Percentiles rank a stretch among this genome's conserved stretches.
Conservation (phyloP, 2,888 invertebrate genomes). For the Nomada lathburiana region DNA sequence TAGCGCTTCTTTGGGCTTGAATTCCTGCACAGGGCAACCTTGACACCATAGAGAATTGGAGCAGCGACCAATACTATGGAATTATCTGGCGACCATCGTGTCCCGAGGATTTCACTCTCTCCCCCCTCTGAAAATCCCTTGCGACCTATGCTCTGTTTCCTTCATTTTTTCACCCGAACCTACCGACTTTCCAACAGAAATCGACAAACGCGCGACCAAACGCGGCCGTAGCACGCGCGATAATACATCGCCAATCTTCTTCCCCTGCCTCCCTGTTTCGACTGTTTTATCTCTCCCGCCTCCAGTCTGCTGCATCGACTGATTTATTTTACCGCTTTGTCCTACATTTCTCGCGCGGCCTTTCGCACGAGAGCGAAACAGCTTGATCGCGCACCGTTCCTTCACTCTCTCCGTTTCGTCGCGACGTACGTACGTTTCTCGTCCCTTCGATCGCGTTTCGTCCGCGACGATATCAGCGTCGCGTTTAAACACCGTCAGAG, state of each 20-base stretch:
- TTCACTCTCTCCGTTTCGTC: conserved; percentile 1
- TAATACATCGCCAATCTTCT: conserved; percentile 33
- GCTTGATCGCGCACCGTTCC: neutral
- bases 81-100: conserved; percentile 5
- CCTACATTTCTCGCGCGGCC: conserved; percentile 43
- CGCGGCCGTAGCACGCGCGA: neutral
- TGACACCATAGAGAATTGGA: conserved; percentile 31
- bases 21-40: conserved; percentile 14
- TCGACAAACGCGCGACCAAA: conserved; percentile 8
- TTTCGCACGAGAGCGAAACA: conserved; percentile 21
- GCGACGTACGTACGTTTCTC: neutral
- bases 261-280: conserved; percentile 18
- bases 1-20: conserved; percentile 4
- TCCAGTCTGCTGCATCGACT: conserved; percentile 1
- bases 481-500: neutral
- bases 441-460: neutral
- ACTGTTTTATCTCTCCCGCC: conserved; percentile 39
- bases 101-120: conserved; percentile 42
- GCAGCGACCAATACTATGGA: conserved; percentile 12
- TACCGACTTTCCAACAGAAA: conserved; percentile 17
- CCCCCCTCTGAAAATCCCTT: conserved; percentile 50
- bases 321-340: conserved; percentile 52
- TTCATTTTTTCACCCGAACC: conserved; percentile 58
- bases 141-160: conserved; percentile 35
- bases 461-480: conserved; percentile 10